Percentiles rank a stretch among this genome's conserved stretches.
These are phyloP conservation scores for Apostichopus japonicus DNA, from an alignment of 35 echinoderm and acorn worm species.

Conservation along the genomic window DNA sequence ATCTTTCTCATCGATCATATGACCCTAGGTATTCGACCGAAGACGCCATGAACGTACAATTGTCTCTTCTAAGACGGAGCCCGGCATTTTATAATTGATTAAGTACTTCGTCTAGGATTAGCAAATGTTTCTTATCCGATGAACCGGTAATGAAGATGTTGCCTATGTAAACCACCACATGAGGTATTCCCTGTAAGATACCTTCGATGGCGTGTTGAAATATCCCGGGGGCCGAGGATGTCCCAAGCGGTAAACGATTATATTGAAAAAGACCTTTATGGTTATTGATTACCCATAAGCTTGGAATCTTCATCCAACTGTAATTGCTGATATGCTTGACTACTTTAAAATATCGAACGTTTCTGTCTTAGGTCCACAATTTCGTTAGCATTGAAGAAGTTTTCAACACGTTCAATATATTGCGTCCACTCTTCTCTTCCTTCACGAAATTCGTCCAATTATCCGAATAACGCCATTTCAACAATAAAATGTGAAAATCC, in stretches of 20 bases:
- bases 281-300: conserved; percentile 54
- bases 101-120: conserved; percentile 33
- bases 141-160: conserved; percentile 26
- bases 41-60: conserved; percentile 42
- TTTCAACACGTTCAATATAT: too few species aligned
- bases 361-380: neutral
- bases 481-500: too few species aligned
- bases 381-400: too few species aligned
- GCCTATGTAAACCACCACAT: conserved; percentile 41
- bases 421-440: too few species aligned
- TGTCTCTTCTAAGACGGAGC: conserved; percentile 28
- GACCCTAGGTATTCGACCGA: conserved; percentile 62
- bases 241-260: conserved; percentile 65
- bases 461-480: too few species aligned
- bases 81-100: conserved; percentile 1
- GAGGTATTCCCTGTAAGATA: conserved; percentile 40
- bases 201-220: conserved; percentile 61
- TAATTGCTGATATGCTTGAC: conserved; percentile 67
- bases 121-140: conserved; percentile 11
- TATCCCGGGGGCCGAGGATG: conserved; percentile 57
- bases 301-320: conserved; percentile 60
- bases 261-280: conserved; percentile 69
- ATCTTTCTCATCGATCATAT: conserved; percentile 57
- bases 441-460: too few species aligned
- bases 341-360: conserved; percentile 60